Evolutionary conservation across 2,797 vertebrate species (phyloP).

Genomic region (Labroides dimidiatus): DNA sequence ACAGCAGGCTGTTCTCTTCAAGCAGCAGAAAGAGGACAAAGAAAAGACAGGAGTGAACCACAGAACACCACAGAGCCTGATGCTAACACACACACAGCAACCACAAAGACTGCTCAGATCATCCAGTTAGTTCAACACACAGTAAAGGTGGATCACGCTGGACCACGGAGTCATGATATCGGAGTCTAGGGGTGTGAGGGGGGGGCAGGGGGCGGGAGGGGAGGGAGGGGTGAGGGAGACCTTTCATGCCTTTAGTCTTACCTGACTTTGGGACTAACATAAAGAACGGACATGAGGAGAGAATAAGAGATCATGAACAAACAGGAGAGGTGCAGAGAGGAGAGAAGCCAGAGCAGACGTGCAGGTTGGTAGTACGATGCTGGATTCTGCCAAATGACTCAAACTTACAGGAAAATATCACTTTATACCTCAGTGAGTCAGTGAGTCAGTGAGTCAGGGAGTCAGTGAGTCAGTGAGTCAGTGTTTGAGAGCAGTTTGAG

Average conservation of each 20-base stretch:
- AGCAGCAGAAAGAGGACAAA: slow-evolving; percentile 19
- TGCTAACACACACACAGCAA: slow-evolving; percentile 29
- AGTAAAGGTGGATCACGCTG: slow-evolving; percentile 50
- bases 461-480: too few species aligned
- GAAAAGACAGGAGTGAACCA: slow-evolving; percentile 47
- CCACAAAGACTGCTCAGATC: slow-evolving; percentile 13
- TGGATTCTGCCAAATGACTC: neutral
- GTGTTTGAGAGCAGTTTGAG: too few species aligned
- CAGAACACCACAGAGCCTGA: slow-evolving; percentile 36
- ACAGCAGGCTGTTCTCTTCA: slow-evolving; percentile 30
- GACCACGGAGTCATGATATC: slow-evolving; percentile 59
- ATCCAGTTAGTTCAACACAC: slow-evolving; percentile 58
- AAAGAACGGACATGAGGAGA: slow-evolving; percentile 86
- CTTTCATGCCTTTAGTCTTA: slow-evolving; percentile 89
- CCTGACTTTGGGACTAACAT: slow-evolving; percentile 99
- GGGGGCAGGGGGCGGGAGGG: slow-evolving; percentile 14
- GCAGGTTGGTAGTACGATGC: slow-evolving; percentile 39
- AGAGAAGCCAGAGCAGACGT: slow-evolving; percentile 45
- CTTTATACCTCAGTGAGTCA: neutral
- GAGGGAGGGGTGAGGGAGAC: neutral
- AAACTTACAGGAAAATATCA: neutral
- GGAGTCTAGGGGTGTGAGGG: slow-evolving; percentile 22
- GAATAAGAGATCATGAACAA: slow-evolving; percentile 73
- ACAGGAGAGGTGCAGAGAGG: slow-evolving; percentile 57
- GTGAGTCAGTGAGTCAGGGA: too few species aligned